These are phyloP conservation scores for Odontamblyopus lacepedii DNA, from an alignment of 2,797 vertebrate species.

Conservation along the genomic window DNA sequence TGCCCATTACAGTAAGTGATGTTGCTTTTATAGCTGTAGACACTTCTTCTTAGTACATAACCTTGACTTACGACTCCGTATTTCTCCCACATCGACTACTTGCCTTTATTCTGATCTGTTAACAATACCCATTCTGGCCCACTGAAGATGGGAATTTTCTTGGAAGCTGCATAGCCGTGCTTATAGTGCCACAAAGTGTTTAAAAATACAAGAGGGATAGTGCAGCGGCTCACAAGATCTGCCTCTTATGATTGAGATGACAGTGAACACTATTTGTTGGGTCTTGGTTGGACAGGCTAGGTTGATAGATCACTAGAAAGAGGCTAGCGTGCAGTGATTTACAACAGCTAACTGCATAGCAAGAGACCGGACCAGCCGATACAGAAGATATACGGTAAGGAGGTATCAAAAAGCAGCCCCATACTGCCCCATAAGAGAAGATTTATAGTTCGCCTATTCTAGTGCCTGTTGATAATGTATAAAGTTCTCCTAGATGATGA, in stretches of 20 bases:
- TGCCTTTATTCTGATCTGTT: conserved; percentile 64
- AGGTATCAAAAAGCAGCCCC: conserved; percentile 64
- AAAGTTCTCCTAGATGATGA: conserved; percentile 34
- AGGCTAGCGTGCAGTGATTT: conserved; percentile 74
- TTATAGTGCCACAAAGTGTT: conserved; percentile 29
- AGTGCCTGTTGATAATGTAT: conserved; percentile 56
- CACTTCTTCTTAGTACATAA: neutral
- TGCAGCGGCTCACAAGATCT: conserved; percentile 48
- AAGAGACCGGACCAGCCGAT: conserved; percentile 47
- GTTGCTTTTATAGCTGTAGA: neutral
- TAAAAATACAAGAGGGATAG: conserved; percentile 38
- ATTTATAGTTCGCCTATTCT: conserved; percentile 59
- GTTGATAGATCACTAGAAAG: conserved; percentile 68
- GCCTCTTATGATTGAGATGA: conserved; percentile 55
- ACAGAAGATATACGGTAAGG: conserved; percentile 64
- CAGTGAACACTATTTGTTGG: conserved; percentile 58
- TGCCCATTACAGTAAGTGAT: neutral
- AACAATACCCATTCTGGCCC: conserved; percentile 55
- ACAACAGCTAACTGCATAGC: conserved; percentile 41
- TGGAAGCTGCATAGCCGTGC: conserved; percentile 49
- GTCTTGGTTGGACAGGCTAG: conserved; percentile 46
- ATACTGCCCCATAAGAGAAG: conserved; percentile 45
- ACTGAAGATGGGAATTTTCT: conserved; percentile 53
- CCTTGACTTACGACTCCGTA: conserved; percentile 14
- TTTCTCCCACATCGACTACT: conserved; percentile 45